Conservation (phyloP, 2,888 invertebrate species). For the Papilio protenor region DNA sequence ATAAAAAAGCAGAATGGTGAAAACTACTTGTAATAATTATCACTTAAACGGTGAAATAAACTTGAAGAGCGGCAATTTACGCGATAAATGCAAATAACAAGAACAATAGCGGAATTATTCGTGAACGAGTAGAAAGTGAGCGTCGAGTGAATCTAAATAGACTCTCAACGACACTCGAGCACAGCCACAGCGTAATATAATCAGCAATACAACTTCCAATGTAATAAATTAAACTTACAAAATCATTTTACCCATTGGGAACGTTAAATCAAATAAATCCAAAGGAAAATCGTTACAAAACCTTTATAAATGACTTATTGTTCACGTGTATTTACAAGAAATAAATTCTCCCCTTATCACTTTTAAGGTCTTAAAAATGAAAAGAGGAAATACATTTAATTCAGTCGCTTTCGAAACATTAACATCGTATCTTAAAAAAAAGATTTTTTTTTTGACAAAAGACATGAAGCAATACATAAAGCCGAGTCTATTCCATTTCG, state of each 20-base stretch:
- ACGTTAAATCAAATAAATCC: background rate
- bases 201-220: background rate
- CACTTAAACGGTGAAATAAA: slow-evolving; percentile 2
- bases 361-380: background rate
- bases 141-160: slow-evolving; percentile 11
- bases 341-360: background rate
- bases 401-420: background rate
- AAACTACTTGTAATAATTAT: background rate
- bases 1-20: background rate
- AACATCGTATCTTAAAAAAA: slow-evolving; percentile 8
- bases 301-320: too few relatives aligned
- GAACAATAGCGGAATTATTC: slow-evolving; percentile 15
- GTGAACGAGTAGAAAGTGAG: slow-evolving; percentile 8
- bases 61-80: background rate
- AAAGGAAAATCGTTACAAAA: background rate
- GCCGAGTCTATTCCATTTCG: slow-evolving; percentile 42
- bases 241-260: background rate
- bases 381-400: background rate
- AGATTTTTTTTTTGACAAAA: background rate
- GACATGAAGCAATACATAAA: slow-evolving; percentile 33
- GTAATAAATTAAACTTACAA: background rate
- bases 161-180: slow-evolving; percentile 1
- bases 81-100: slow-evolving; percentile 8
- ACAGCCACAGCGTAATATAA: background rate
- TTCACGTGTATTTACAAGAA: background rate